A percentile compares a stretch with the other conserved stretches of the same genome.
Conservation (phyloP, 1,140 invertebrate genomes). For the Macrotrachela quadricornifera region DNA sequence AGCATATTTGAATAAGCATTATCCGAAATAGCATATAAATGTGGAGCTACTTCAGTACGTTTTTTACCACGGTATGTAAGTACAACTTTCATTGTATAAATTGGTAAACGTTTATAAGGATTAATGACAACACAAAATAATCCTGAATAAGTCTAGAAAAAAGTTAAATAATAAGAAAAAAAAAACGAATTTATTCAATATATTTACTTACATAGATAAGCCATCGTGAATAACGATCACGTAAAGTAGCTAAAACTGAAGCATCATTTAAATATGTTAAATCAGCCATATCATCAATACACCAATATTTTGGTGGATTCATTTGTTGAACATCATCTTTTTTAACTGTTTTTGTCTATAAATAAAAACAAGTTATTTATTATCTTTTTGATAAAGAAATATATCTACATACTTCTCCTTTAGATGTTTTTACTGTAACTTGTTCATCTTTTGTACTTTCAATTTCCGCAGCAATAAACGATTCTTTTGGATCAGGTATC, state of each 20-base stretch:
- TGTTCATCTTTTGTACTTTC: slow-evolving; percentile 91
- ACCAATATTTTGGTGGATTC: slow-evolving; percentile 98
- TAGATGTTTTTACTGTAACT: slow-evolving; percentile 54
- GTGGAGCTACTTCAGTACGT: slow-evolving; percentile 95
- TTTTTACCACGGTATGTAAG: slow-evolving; percentile 93
- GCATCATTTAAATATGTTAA: slow-evolving; percentile 99
- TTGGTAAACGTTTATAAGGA: slow-evolving; percentile 97
- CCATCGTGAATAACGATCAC: slow-evolving; percentile 83
- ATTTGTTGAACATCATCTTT: slow-evolving; percentile 90
- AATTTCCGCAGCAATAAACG: slow-evolving; percentile 86
- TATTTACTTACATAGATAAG: slow-evolving; percentile 78
- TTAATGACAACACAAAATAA: slow-evolving; percentile 99
- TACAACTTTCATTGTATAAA: slow-evolving; percentile 85
- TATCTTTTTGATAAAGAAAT: no score
- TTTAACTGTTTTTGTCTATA: slow-evolving; percentile 50
- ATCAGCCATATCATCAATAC: slow-evolving; percentile 98
- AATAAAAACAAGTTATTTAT: no score
- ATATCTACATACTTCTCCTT: background rate
- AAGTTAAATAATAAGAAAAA: background rate
- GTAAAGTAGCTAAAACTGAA: slow-evolving; percentile 93
- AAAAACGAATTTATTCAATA: background rate
- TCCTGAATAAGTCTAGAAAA: slow-evolving; percentile 83
- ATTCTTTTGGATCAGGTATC: slow-evolving; percentile 90
- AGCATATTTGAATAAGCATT: slow-evolving; percentile 99
- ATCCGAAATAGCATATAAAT: slow-evolving; percentile 98